Conservation (phyloP, 1,140 invertebrate genomes). For the Monomorium pharaonis region DNA sequence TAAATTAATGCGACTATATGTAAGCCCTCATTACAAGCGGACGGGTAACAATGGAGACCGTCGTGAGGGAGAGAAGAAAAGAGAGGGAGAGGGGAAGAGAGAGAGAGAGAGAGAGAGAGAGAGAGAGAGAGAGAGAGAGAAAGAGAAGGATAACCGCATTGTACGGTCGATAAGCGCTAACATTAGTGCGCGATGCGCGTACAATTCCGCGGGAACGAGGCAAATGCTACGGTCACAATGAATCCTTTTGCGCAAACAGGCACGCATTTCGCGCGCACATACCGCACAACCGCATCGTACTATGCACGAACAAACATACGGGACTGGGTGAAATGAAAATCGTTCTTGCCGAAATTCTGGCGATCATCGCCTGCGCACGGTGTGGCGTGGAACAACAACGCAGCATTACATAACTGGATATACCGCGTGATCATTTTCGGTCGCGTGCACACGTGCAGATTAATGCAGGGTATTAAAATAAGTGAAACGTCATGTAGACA, state of each 20-base stretch:
- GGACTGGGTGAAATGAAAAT: constrained; percentile 32
- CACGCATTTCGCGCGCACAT: constrained; percentile 27
- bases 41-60: constrained; percentile 55
- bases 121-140: constrained; percentile 6
- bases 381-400: not conserved
- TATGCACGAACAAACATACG: constrained; percentile 11
- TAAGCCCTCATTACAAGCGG: constrained; percentile 45
- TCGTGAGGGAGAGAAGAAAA: not conserved
- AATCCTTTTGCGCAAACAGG: constrained; percentile 44
- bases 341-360: constrained; percentile 46
- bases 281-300: constrained; percentile 42
- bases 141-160: constrained; percentile 33
- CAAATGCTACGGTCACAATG: constrained; percentile 44
- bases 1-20: constrained; percentile 60
- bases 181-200: constrained; percentile 41
- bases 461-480: not conserved
- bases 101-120: not conserved
- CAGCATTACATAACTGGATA: not conserved
- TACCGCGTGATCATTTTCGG: not conserved
- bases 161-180: constrained; percentile 65
- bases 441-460: not conserved
- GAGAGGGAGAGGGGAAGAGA: no score
- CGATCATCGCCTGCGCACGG: not conserved
- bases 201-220: constrained; percentile 37
- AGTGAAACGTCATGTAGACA: not conserved